These are phyloP conservation scores for Pseudorhiza aurosa DNA, from an alignment of 30 jellyfish, hydroid and myxozoan species.

Conservation along the genomic window DNA sequence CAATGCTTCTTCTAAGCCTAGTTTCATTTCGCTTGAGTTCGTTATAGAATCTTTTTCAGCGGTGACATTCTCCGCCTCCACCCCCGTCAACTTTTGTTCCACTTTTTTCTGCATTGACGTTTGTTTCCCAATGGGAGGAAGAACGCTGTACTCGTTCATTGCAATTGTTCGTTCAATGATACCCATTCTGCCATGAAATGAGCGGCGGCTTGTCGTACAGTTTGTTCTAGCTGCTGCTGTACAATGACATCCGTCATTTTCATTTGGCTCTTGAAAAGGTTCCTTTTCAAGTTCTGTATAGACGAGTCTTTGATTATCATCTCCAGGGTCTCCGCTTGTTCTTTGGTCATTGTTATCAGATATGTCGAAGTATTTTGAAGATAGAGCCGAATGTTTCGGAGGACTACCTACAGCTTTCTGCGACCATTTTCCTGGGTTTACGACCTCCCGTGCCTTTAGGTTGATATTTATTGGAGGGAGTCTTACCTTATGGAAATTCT, in stretches of 20 bases:
- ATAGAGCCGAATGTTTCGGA: background rate
- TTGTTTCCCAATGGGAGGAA: constrained; percentile 50
- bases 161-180: background rate
- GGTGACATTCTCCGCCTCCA: background rate
- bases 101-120: background rate
- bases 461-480: constrained; percentile 59
- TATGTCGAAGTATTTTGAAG: too few species aligned
- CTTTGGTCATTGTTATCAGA: background rate
- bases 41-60: background rate
- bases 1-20: constrained; percentile 34
- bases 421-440: constrained; percentile 9
- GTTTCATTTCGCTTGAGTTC: background rate
- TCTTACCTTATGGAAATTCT: constrained; percentile 27
- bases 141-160: constrained; percentile 46
- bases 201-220: background rate
- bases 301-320: background rate
- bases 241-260: too few species aligned
- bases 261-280: too few species aligned
- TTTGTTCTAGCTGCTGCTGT: background rate
- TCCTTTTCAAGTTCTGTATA: background rate
- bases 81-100: background rate
- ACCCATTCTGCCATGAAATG: background rate
- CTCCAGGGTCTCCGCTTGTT: background rate
- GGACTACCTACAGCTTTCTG: background rate
- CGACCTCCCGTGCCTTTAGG: constrained; percentile 56